These are phyloP conservation scores for Lepidocyrtoides sp. DNA, from an alignment of 2,888 invertebrate genomes.

Conservation along the genomic window DNA sequence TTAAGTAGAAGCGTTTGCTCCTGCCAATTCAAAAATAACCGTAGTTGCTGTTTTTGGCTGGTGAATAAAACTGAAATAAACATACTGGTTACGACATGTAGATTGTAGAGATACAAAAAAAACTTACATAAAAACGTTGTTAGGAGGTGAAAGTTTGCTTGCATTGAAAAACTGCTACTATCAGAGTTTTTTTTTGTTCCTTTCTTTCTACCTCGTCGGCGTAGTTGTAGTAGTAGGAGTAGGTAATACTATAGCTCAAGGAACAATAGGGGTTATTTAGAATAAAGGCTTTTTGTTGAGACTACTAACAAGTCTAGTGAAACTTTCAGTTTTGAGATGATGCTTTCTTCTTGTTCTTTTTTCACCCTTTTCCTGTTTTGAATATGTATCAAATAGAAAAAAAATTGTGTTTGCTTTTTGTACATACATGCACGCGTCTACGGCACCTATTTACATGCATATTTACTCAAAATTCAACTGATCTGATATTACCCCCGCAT, in stretches of 20 bases:
- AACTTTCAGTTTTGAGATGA: slow-evolving; percentile 2
- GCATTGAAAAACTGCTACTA: slow-evolving; percentile 1
- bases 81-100: neutral
- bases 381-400: slow-evolving; percentile 6
- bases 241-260: too few relatives aligned
- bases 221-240: neutral
- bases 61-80: slow-evolving; percentile 14
- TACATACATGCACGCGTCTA: neutral
- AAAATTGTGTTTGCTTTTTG: slow-evolving; percentile 22
- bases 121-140: slow-evolving; percentile 29
- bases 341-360: neutral
- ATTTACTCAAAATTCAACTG: slow-evolving; percentile 1
- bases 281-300: slow-evolving; percentile 43
- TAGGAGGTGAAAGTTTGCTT: slow-evolving; percentile 43
- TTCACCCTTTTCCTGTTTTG: slow-evolving; percentile 16
- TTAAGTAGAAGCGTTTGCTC: too few relatives aligned
- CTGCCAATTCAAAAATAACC: slow-evolving; percentile 50
- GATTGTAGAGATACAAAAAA: neutral
- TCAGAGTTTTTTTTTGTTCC: neutral
- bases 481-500: slow-evolving; percentile 38
- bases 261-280: slow-evolving; percentile 50
- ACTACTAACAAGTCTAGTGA: slow-evolving; percentile 37
- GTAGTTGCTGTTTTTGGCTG: slow-evolving; percentile 27
- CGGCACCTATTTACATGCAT: neutral
- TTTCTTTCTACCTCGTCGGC: neutral